Evolutionary conservation across 2,888 invertebrate genomes (phyloP).

Genomic region (Rotaria sp.): DNA sequence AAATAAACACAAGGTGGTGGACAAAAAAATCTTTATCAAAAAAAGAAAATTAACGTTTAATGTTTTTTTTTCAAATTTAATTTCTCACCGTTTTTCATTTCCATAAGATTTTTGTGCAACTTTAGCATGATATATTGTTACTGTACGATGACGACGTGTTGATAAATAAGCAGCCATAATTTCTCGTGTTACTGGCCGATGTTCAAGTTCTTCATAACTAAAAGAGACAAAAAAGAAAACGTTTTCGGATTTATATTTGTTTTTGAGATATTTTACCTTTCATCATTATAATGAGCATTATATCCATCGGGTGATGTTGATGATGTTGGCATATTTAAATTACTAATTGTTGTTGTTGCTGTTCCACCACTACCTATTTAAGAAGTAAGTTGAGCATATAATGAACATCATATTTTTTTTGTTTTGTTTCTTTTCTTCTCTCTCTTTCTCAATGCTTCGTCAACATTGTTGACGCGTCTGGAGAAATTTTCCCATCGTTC

Average conservation of each 20-base stretch:
- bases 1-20: conserved; percentile 98
- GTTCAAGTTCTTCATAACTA: conserved; percentile 6
- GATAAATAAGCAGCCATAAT: conserved; percentile 92
- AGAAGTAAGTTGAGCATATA: conserved; percentile 4
- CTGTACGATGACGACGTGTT: conserved; percentile 67
- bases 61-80: too few species aligned
- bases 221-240: neutral
- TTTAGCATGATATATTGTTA: conserved; percentile 95
- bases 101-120: conserved; percentile 99
- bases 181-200: conserved; percentile 66
- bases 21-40: conserved; percentile 73
- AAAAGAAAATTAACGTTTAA: neutral
- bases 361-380: conserved; percentile 6
- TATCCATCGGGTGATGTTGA: neutral
- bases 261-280: neutral
- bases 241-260: neutral
- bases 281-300: neutral
- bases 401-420: neutral
- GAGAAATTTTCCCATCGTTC: neutral
- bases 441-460: neutral
- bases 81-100: conserved; percentile 76
- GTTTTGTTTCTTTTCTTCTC: neutral
- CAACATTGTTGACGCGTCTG: conserved; percentile 8
- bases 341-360: neutral
- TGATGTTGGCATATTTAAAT: neutral